Evolutionary conservation across 2,888 invertebrate genomes (phyloP).

Genomic region (Agrotis segetum): DNA sequence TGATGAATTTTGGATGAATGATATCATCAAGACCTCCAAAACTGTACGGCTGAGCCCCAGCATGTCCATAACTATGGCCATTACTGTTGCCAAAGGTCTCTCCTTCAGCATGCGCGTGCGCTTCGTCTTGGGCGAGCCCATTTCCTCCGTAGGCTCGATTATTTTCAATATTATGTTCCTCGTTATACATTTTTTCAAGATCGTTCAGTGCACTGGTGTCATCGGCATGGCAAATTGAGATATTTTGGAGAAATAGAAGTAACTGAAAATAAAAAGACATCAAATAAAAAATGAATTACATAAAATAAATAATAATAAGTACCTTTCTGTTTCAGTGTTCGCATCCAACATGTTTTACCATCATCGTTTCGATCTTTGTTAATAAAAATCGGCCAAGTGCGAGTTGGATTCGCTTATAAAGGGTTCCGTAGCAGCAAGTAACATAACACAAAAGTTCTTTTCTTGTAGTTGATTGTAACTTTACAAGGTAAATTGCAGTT

Average conservation of each 20-base stretch:
- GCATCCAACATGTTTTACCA: background rate
- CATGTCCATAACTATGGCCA: too few relatives aligned
- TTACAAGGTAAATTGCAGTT: too few relatives aligned
- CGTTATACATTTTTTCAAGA: background rate
- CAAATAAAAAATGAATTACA: background rate
- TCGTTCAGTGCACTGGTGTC: background rate
- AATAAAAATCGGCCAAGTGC: too few relatives aligned
- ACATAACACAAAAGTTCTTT: too few relatives aligned
- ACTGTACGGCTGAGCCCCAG: background rate
- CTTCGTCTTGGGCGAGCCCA: too few relatives aligned
- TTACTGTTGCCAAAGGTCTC: background rate
- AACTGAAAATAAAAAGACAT: slow-evolving; percentile 17
- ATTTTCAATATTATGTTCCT: slow-evolving; percentile 6
- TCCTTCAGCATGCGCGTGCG: background rate
- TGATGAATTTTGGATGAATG: background rate
- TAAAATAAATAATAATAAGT: background rate
- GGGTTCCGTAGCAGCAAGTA: too few relatives aligned
- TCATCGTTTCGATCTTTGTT: background rate
- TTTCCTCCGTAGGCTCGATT: background rate
- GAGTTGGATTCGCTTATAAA: too few relatives aligned
- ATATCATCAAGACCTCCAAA: background rate
- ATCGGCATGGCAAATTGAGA: slow-evolving; percentile 15
- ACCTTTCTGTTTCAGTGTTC: too few relatives aligned
- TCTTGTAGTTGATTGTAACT: too few relatives aligned
- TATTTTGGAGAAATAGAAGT: slow-evolving; percentile 12